Evolutionary conservation across 2,797 vertebrate genomes (phyloP).

Genomic region (Alfaro cultratus): DNA sequence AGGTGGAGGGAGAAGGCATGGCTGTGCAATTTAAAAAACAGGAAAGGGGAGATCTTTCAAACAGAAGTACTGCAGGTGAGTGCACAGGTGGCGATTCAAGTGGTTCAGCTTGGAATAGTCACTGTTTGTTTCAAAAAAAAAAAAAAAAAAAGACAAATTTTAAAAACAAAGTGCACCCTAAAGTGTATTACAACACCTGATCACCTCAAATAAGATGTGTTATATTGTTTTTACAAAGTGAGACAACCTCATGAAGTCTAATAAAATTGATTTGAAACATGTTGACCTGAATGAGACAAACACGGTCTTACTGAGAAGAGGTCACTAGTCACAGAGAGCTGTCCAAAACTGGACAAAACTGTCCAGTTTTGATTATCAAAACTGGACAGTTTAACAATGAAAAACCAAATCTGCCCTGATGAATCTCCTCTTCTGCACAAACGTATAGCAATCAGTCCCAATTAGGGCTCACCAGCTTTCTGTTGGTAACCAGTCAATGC

Average conservation of each 20-base stretch:
- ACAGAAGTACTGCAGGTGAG: slow-evolving; percentile 6
- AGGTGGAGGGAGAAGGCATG: slow-evolving; percentile 16
- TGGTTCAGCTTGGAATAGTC: background rate
- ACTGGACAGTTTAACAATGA: background rate
- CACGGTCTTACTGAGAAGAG: no score
- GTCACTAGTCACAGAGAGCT: background rate
- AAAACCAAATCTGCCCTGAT: background rate
- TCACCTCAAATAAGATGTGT: background rate
- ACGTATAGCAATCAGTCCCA: background rate
- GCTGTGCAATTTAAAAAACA: slow-evolving; percentile 10
- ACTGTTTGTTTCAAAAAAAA: slow-evolving; percentile 1
- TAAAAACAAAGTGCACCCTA: background rate
- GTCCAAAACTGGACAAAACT: slow-evolving; percentile 2
- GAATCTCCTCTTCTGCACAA: background rate
- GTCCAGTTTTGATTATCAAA: background rate
- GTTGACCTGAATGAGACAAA: background rate
- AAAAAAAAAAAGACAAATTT: background rate
- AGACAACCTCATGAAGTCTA: background rate
- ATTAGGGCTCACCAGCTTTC: background rate
- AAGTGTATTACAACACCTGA: background rate
- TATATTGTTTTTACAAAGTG: background rate
- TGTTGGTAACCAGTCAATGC: background rate
- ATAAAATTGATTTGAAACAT: background rate
- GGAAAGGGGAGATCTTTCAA: slow-evolving; percentile 3
- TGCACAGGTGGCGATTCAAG: slow-evolving; percentile 9